phyloP scores from a whole-genome alignment of 2,888 invertebrate genomes.

The Philereme transversata region DNA sequence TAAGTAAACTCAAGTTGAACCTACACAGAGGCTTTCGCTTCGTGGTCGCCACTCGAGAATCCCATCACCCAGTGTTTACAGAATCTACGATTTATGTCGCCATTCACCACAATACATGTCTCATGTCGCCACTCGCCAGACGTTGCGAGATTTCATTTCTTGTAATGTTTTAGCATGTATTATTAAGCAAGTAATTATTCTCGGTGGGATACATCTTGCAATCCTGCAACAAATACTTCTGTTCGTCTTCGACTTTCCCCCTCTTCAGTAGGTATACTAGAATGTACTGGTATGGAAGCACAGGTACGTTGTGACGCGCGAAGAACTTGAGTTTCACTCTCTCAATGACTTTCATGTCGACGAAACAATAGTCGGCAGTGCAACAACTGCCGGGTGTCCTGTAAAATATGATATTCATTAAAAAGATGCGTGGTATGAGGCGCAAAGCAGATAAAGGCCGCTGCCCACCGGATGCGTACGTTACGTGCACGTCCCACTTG shows the following conservation, averaged over 20 bases:
- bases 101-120: too few species aligned
- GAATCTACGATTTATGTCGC: too few species aligned
- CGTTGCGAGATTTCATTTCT: too few species aligned
- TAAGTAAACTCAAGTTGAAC: too few species aligned
- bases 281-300: conserved; percentile 77
- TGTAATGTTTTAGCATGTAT: conserved; percentile 56
- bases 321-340: conserved; percentile 74
- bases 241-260: conserved; percentile 70
- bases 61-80: too few species aligned
- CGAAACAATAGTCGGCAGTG: conserved; percentile 77
- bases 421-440: too few species aligned
- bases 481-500: too few species aligned
- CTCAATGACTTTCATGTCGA: conserved; percentile 79
- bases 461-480: too few species aligned
- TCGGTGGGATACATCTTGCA: conserved; percentile 64
- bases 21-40: too few species aligned
- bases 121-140: too few species aligned
- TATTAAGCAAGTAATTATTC: conserved; percentile 68
- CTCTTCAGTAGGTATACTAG: conserved; percentile 70
- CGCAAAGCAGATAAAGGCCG: too few species aligned
- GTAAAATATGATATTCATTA: conserved; percentile 27
- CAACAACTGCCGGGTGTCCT: conserved; percentile 79
- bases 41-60: too few species aligned
- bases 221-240: conserved; percentile 75
- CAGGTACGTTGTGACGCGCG: conserved; percentile 75